Evolutionary conservation across 2,113 vertebrate species (phyloP).

Genomic region (Dipodomys stephensi): DNA sequence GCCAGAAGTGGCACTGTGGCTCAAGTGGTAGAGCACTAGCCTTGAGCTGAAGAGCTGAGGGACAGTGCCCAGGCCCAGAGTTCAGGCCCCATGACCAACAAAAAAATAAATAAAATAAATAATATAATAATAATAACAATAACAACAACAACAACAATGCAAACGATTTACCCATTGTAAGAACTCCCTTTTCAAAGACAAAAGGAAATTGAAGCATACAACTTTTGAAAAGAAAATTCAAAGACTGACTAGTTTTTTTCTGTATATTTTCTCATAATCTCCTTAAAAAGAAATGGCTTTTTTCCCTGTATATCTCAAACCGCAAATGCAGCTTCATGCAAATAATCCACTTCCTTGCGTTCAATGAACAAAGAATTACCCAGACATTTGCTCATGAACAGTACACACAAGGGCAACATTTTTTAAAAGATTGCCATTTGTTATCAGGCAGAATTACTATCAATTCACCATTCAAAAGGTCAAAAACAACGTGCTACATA

Average conservation of each 20-base stretch:
- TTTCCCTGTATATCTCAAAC: neutral
- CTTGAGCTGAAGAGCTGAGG: no score
- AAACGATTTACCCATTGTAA: no score
- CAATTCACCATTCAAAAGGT: constrained; percentile 26
- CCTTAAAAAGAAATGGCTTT: constrained; percentile 40
- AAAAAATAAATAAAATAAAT: no score
- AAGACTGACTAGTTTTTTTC: constrained; percentile 35
- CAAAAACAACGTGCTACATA: constrained; percentile 11
- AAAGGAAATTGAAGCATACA: neutral
- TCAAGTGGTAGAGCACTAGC: no score
- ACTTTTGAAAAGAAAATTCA: constrained; percentile 47
- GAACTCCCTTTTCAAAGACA: no score
- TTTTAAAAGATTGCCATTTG: constrained; percentile 15
- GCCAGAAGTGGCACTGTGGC: no score
- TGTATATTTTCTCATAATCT: constrained; percentile 44
- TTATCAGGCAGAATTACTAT: neutral
- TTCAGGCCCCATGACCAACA: no score
- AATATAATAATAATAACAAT: no score
- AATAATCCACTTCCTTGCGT: constrained; percentile 23
- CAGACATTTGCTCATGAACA: constrained; percentile 45
- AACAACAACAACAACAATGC: no score
- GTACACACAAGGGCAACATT: neutral
- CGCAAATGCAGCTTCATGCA: constrained; percentile 14
- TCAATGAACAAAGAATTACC: constrained; percentile 24
- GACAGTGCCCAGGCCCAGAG: no score